Percentiles rank a stretch among this genome's conserved stretches.
Conservation (phyloP, 2,888 invertebrate genomes). For the Drosophila acutilabella region DNA sequence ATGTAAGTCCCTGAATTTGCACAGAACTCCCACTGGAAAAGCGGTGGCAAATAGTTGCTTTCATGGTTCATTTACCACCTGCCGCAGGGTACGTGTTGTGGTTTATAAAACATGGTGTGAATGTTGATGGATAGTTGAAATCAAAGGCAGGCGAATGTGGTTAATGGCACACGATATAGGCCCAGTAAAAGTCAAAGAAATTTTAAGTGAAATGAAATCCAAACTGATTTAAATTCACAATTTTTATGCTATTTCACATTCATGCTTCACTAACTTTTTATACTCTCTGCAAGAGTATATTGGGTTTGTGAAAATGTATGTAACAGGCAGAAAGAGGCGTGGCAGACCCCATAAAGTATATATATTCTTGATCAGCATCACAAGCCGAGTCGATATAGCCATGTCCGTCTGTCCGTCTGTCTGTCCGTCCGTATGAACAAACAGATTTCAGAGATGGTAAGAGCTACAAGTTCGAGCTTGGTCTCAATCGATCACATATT, state of each 20-base stretch:
- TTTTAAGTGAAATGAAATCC: background rate
- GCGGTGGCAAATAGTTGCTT: background rate
- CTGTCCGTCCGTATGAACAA: too few relatives aligned
- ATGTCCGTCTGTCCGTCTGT: too few relatives aligned
- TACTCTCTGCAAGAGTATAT: too few relatives aligned
- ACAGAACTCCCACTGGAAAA: background rate
- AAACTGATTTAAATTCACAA: conserved; percentile 26
- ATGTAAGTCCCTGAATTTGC: background rate
- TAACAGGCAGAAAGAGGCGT: too few relatives aligned
- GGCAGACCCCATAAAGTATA: too few relatives aligned
- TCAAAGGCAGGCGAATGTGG: conserved; percentile 1
- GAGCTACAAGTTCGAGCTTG: too few relatives aligned
- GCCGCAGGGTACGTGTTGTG: background rate
- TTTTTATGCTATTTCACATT: conserved; percentile 26
- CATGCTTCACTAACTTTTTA: conserved; percentile 26
- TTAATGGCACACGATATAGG: background rate
- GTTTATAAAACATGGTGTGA: background rate
- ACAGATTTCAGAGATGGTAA: too few relatives aligned
- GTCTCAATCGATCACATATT: too few relatives aligned
- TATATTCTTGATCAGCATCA: too few relatives aligned
- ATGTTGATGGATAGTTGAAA: background rate
- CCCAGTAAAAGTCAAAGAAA: background rate
- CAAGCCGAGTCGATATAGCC: too few relatives aligned
- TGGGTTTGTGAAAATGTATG: too few relatives aligned
- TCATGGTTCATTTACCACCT: conserved; percentile 5